Evolutionary conservation across 1,140 invertebrate species (phyloP), one percentile per base, ranked within the genome.

Genomic region (Cyclargus thomasi): DNA sequence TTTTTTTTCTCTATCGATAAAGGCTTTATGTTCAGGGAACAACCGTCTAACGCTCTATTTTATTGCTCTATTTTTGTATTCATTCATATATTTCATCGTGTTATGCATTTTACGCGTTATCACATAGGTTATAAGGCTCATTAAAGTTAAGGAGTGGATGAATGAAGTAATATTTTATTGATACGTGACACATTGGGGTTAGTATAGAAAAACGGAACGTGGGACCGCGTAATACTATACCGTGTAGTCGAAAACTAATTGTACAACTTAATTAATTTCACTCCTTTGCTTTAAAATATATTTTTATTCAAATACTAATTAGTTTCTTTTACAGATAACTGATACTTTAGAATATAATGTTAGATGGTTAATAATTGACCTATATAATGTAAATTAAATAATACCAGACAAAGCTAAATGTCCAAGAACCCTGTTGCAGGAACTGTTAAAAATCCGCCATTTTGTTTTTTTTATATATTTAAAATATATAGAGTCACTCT

Each of bases 1-100:
- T 29, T 65, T 65, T 65, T 65, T 62, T 69, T 64, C 70, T 59
- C 55, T 20, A 59, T 22, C 55, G 55, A 59, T 59, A 59, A 59
- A 59, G 55, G 20, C 55, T 59, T 18, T 59, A 59, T 59, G 55
- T 69, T 22, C 18, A 70, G 69, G 69, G 18, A n/a, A 22, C 53
- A 18, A 21, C 29, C 53, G 53, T 18, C 53, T 23, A 21, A 18
- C 53, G 53, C 18, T 65, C 17, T 62, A 67, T 21, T 68, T 57
- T 55, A 63, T 23, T 10, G 23, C 6, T 63, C 62, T 59, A 59
- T 21, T 22, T 59, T 59, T 20, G 55, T 18, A 59, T 5, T 59
- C 6, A 59, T 59, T 59, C 20, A 59, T 4, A 7, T 55, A 55
- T 14, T 6, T 59, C 2, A 47, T 47, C 2, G 1, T 47, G 39